phyloP scores from a whole-genome alignment of 2,888 invertebrate species.

The Pyrochroa serraticornis region DNA sequence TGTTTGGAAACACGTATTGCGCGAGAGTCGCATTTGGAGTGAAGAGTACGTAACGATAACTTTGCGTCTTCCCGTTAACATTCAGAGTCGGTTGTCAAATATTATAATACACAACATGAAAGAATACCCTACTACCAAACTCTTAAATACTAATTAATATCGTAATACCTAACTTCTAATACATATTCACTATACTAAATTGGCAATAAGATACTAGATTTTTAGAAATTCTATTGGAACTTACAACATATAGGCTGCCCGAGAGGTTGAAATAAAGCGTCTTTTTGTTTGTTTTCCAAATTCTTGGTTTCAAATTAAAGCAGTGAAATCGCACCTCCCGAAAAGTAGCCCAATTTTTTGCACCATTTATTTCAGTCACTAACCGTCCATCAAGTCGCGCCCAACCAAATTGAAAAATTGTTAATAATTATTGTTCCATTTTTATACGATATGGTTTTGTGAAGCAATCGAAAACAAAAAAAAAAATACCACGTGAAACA shows the following conservation, averaged over 20 bases:
- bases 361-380: slow-evolving; percentile 31
- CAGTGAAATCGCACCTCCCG: slow-evolving; percentile 30
- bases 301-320: slow-evolving; percentile 22
- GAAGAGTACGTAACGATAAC: background rate
- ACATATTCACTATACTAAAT: slow-evolving; percentile 53
- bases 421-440: slow-evolving; percentile 16
- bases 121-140: slow-evolving; percentile 57
- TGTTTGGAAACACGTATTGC: background rate
- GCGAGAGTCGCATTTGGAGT: too few relatives aligned
- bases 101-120: slow-evolving; percentile 52
- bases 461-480: slow-evolving; percentile 25
- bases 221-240: slow-evolving; percentile 57
- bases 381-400: slow-evolving; percentile 29
- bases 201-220: slow-evolving; percentile 58
- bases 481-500: slow-evolving; percentile 15
- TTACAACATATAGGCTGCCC: slow-evolving; percentile 49
- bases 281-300: slow-evolving; percentile 37
- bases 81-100: slow-evolving; percentile 49
- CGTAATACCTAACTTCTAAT: slow-evolving; percentile 53
- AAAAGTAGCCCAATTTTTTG: slow-evolving; percentile 31
- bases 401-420: slow-evolving; percentile 10
- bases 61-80: slow-evolving; percentile 33
- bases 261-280: slow-evolving; percentile 53
- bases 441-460: slow-evolving; percentile 40
- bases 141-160: slow-evolving; percentile 57